Evolutionary conservation across 2,888 invertebrate species (phyloP), one percentile per base, ranked within the genome.

Genomic region (Hipparchia sbordonii): DNA sequence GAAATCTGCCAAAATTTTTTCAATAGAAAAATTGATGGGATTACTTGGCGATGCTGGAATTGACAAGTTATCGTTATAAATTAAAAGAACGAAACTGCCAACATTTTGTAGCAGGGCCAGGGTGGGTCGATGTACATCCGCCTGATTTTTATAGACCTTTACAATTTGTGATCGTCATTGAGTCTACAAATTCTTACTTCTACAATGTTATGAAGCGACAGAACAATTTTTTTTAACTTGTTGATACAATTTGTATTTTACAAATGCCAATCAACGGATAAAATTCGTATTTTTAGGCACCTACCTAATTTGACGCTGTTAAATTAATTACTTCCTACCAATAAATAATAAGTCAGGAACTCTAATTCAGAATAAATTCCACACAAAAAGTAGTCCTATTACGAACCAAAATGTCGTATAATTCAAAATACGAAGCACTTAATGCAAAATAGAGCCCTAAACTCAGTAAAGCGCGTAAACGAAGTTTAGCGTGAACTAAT

Each of bases 51-150:
- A 39, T 39, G 39, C 39, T 39, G 39, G 8, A 51, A 51, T 51
- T 10, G 51, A 51, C 51, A 8, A 23, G 8, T 51, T 10, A 52
- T 12, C 2, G 12, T 12, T 33, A 39, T 10, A 39, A 12, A 10
- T 39, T 23, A 39, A 39, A 12, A 6, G 5, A 9, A 39, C 12
- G 59, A 60, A 33, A 12, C 59, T 74, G 66, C 67, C 74, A 72
- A 73, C 72, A 72, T 74, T 67, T 61, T 79, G 75, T 78, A 73
- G 82, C 85, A 87, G 86, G 85, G 87, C 87, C 85, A 87, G 86
- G 85, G 87, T 87, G 82, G 8, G 57, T 13, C 23, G 7, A 7
- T 73, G 78, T 82, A 76, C 78, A 78, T 83, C 84, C 84, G 84
- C 83, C 84, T 87, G 79, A 76, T 72, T 82, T 86, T 84, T 84